Evolutionary conservation across 1,140 invertebrate genomes (phyloP).

Genomic region (Drosophila ohnishii): DNA sequence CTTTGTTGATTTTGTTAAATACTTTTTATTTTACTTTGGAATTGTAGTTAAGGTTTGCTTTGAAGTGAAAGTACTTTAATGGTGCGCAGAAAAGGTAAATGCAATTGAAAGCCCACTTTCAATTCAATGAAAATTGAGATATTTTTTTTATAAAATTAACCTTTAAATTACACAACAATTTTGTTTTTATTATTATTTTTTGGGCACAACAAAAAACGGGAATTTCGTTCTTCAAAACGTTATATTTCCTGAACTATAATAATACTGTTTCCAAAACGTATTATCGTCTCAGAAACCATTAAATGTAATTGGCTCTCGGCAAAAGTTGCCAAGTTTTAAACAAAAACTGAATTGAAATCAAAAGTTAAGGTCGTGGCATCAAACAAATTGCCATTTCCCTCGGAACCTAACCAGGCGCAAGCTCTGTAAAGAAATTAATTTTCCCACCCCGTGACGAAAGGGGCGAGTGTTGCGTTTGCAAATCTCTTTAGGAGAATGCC

Average conservation of each 20-base stretch:
- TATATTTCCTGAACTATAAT: neutral
- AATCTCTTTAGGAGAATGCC: constrained; percentile 41
- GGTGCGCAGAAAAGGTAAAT: neutral
- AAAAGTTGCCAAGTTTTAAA: constrained; percentile 41
- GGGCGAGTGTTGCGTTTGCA: constrained; percentile 31
- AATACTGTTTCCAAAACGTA: neutral
- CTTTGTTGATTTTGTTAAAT: constrained; percentile 71
- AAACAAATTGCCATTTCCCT: constrained; percentile 54
- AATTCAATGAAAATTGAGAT: neutral
- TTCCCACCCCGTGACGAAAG: constrained; percentile 14
- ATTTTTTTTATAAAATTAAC: too few relatives aligned
- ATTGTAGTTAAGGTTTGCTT: constrained; percentile 14
- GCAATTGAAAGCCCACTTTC: constrained; percentile 5
- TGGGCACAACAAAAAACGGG: too few relatives aligned
- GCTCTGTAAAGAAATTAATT: constrained; percentile 59
- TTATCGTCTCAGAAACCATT: constrained; percentile 23
- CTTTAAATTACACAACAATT: neutral
- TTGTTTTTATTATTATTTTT: too few relatives aligned
- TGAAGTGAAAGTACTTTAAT: constrained; percentile 21
- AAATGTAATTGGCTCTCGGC: constrained; percentile 47
- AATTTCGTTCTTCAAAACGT: neutral
- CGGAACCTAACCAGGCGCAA: constrained; percentile 44
- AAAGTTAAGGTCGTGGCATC: constrained; percentile 46
- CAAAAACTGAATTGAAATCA: constrained; percentile 45
- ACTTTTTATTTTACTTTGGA: constrained; percentile 54